Percentiles rank a stretch among this genome's conserved stretches.
These are phyloP conservation scores for Notarius quadriscutis DNA, from an alignment of 2,113 vertebrate species.

Conservation along the genomic window DNA sequence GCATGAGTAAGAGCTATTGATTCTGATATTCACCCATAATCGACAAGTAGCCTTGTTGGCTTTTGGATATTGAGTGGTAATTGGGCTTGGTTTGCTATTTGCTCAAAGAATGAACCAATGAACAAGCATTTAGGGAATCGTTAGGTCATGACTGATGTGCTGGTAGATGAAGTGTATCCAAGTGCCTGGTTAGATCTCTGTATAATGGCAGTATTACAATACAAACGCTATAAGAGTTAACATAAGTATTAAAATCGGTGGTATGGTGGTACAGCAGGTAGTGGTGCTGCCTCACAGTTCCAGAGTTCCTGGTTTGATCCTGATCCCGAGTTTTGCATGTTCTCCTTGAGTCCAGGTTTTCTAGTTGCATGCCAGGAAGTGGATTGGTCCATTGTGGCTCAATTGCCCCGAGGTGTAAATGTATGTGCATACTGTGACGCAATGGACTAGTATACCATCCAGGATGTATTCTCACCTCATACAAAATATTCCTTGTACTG, in stretches of 20 bases:
- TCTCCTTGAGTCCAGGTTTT: background rate
- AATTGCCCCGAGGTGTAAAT: background rate
- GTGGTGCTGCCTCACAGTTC: background rate
- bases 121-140: constrained; percentile 18
- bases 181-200: background rate
- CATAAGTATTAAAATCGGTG: background rate
- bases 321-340: background rate
- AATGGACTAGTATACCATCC: background rate
- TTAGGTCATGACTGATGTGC: constrained; percentile 16
- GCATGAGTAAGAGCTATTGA: constrained; percentile 35
- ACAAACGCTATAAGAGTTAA: too few species aligned
- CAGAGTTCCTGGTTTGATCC: background rate
- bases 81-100: constrained; percentile 17
- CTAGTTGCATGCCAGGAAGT: background rate
- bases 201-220: background rate
- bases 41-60: constrained; percentile 8
- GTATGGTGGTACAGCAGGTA: background rate
- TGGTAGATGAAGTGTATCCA: background rate
- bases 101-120: constrained; percentile 15
- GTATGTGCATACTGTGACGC: background rate
- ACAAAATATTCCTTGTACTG: background rate
- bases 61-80: constrained; percentile 20
- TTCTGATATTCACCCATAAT: constrained; percentile 40
- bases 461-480: background rate
- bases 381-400: background rate